Percentiles rank a stretch among this genome's conserved stretches.
These are phyloP conservation scores for Cancer borealis DNA, from an alignment of 2,888 invertebrate species.

Conservation along the genomic window DNA sequence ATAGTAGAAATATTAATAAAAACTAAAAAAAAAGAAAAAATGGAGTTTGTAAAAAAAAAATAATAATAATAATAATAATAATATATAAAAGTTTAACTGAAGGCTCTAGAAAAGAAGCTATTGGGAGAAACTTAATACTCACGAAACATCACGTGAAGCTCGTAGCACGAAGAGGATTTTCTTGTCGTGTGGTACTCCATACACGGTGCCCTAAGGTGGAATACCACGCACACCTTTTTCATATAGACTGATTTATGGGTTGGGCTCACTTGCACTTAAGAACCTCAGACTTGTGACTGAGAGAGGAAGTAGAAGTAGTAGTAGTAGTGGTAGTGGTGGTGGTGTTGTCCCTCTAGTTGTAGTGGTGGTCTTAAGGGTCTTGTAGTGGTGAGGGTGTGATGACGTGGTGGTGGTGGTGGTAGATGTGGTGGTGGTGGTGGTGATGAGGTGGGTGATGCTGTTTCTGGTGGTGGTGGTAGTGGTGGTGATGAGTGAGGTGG, in stretches of 20 bases:
- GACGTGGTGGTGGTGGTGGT: not conserved
- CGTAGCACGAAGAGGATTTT: conserved; percentile 77
- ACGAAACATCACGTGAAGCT: conserved; percentile 77
- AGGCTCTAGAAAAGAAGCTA: conserved; percentile 6
- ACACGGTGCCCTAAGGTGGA: conserved; percentile 75
- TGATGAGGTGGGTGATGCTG: not conserved
- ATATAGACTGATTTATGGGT: conserved; percentile 70
- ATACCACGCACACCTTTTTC: conserved; percentile 76
- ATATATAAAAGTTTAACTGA: conserved; percentile 17
- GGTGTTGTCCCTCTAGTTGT: not conserved
- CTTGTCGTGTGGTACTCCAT: conserved; percentile 77
- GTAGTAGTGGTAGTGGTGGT: conserved; percentile 39
- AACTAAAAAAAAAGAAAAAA: too few relatives aligned
- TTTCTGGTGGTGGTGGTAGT: conserved; percentile 35
- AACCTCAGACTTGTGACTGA: conserved; percentile 58
- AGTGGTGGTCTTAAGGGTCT: not conserved
- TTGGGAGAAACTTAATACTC: conserved; percentile 65
- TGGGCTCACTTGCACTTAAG: conserved; percentile 65
- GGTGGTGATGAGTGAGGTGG: not conserved
- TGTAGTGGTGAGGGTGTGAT: conserved; percentile 8
- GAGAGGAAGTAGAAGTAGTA: conserved; percentile 1
- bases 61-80: not conserved
- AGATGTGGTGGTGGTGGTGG: not conserved
- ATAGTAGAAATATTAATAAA: not conserved
- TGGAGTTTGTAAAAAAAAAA: not conserved